Evolutionary conservation across 2,888 invertebrate species (phyloP).

Genomic region (Megalurothrips usitatus): DNA sequence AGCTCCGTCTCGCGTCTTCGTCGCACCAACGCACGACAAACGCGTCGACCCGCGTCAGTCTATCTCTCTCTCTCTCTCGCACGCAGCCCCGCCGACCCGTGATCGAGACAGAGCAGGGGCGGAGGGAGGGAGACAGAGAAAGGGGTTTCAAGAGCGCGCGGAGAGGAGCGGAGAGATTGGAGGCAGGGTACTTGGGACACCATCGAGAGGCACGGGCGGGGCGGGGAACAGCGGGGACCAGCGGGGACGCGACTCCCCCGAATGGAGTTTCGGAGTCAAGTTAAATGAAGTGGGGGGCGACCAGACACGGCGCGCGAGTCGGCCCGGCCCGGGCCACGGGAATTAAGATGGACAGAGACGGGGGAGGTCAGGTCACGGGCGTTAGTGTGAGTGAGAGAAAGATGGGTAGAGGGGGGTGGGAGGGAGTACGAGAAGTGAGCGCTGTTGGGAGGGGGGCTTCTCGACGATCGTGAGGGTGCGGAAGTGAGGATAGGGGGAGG

Average conservation of each 20-base stretch:
- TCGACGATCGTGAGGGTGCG: background rate
- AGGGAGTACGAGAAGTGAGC: no score
- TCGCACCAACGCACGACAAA: no score
- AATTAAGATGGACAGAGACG: background rate
- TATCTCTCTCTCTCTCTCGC: no score
- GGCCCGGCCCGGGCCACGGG: background rate
- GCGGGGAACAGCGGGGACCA: background rate
- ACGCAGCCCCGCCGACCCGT: no score
- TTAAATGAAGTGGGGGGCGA: constrained; percentile 15
- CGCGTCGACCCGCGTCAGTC: no score
- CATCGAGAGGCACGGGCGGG: background rate
- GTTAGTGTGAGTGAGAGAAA: no score
- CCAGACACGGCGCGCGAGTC: background rate
- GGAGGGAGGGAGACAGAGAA: background rate
- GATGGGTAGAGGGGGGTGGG: no score
- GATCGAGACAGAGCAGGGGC: background rate
- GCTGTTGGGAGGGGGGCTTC: no score
- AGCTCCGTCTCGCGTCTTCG: no score
- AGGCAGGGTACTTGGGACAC: background rate
- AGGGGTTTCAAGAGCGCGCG: background rate
- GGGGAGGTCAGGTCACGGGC: no score
- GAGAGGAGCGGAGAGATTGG: background rate
- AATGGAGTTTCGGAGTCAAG: constrained; percentile 15
- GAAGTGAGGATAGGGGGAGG: background rate
- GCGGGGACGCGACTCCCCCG: background rate